Evolutionary conservation across 2,113 vertebrate species (phyloP), one percentile per base, ranked within the genome.

Genomic region (Sarotherodon lohbergeri): DNA sequence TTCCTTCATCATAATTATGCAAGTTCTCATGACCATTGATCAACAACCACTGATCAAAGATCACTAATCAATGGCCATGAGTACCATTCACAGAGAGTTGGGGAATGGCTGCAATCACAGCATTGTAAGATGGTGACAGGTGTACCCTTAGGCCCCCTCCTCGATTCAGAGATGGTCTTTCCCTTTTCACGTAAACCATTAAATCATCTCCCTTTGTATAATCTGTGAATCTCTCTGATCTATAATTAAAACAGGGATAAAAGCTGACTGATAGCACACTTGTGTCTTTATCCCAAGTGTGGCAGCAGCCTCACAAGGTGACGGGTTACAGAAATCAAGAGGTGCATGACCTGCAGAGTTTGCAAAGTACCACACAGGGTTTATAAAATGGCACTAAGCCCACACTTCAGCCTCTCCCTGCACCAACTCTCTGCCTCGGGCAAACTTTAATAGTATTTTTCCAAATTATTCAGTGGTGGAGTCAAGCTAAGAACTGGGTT

Each of bases 171-270:
- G 56, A 59, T 0, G 27, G 56, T 59, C 14, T 59, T 32, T 59
- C 7, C 57, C 27, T 59, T 59, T 59, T 59, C 8, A 59, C 8
- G 0, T 61, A 61, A 34, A 61, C 57, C 57, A 61, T 19, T 63
- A 34, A 61, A 34, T 34, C 59, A 36, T 63, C 59, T 0, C 17
- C 59, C 32, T 63, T n/a, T 63, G 32, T n/a, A 36, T 63, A 63
- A 63, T 34, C 61, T 66, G 61, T 66, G 32, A 66, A 66, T 36
- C 32, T 66, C 17, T 66, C 32, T 36, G 59, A 63, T 36, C 59
- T 63, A 66, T 39, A 36, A 66, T 36, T 66, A 39, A 66, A 66
- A 66, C 32, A 11, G 59, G 59, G 17, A 36, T 66, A 8, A 66
- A 66, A 66, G 3, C 61, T 3, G 0, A 66, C 61, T n/a, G 34